Base-by-base conservation (phyloP, 2,888 invertebrate genomes). In the Cynaeus angustus region DNA sequence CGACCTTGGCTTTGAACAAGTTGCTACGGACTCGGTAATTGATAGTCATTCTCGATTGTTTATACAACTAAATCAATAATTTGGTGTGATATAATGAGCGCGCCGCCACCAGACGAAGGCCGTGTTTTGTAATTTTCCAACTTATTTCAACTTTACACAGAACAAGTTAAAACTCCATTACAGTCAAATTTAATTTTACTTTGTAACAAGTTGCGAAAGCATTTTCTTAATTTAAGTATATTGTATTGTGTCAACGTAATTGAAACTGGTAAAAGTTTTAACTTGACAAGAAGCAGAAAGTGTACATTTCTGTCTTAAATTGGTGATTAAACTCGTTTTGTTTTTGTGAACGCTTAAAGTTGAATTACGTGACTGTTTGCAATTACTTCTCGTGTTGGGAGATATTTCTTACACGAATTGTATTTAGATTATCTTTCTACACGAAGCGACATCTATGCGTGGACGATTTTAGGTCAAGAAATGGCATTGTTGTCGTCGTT, bases 111-210 rank as follows among this genome's bases (percentile, higher is more conserved):
- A 53, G 64, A 65, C 3, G 37, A 66, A 56, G 46, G 55, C 33
- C 30, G 48, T 8, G 48, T 8, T 41, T 43, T 55, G 66, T 59
- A 72, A 72, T 72, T 62, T 71, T 46, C 46, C 66, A 74, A 72
- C 72, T 74, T 68, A 70, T 66, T 70, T 66, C 59, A 70, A 71
- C 69, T 72, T 61, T 59, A 58, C 48, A 58, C 59, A 37, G 61
- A 74, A 72, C 73, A 74, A 76, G 72, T 75, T 74, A 75, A 75
- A 75, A 76, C 74, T 76, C 75, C 75, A 74, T 76, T 76, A 71
- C 71, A 70, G 74, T 72, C 75, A 72, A 77, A 77, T 77, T 75
- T 76, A 77, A 77, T 77, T 77, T 77, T 71, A 71, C 74, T 76
- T 72, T 70, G 71, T 75, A 73, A 70, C 74, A 67, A 71, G 74